phyloP scores from a whole-genome alignment of 1,140 invertebrate species.

The Venustaconcha ellipsiformis region DNA sequence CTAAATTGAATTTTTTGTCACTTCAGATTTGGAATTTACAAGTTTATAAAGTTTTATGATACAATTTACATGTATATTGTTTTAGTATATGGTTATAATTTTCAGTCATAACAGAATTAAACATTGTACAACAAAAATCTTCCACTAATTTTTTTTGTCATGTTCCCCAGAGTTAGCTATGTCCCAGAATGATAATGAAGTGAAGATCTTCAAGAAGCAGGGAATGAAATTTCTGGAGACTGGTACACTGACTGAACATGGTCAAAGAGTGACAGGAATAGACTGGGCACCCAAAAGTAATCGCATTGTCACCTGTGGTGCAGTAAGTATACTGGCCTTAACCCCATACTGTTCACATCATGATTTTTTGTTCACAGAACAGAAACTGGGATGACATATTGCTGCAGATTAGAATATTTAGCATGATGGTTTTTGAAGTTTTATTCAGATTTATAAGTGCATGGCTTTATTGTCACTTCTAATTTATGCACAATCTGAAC shows the following conservation, averaged over 20 bases:
- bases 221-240: slow-evolving; percentile 81
- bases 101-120: too few relatives aligned
- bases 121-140: not conserved
- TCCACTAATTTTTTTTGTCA: slow-evolving; percentile 14
- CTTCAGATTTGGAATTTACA: too few relatives aligned
- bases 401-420: too few relatives aligned
- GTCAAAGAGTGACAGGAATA: slow-evolving; percentile 95
- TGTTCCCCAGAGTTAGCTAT: slow-evolving; percentile 80
- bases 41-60: too few relatives aligned
- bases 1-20: too few relatives aligned
- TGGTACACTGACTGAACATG: slow-evolving; percentile 92
- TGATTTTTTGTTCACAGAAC: not conserved
- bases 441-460: too few relatives aligned
- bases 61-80: too few relatives aligned
- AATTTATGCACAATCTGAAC: too few relatives aligned
- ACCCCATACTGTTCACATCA: not conserved
- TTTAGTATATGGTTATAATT: too few relatives aligned
- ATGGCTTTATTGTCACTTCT: too few relatives aligned
- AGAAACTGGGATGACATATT: not conserved
- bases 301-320: slow-evolving; percentile 98
- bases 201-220: slow-evolving; percentile 89
- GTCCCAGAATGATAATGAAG: slow-evolving; percentile 96
- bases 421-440: too few relatives aligned
- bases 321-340: slow-evolving; percentile 70
- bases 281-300: slow-evolving; percentile 99